Conservation (phyloP, 2,888 invertebrate genomes). For the Cremastinae sp. region DNA sequence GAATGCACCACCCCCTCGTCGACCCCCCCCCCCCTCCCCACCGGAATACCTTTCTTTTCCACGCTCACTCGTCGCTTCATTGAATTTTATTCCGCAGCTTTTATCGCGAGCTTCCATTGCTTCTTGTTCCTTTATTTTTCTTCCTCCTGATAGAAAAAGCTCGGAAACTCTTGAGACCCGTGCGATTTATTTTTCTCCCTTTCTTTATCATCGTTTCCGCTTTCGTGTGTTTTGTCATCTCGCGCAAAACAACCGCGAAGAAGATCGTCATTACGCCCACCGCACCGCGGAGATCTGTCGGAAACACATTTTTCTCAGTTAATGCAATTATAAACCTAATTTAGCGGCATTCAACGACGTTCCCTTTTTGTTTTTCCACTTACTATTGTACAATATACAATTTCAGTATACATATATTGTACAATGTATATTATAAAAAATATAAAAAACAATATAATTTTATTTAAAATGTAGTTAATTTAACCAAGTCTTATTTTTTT, state of each 20-base stretch:
- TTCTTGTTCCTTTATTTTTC: background rate
- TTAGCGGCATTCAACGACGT: too few relatives aligned
- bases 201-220: slow-evolving; percentile 6
- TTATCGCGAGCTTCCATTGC: slow-evolving; percentile 3
- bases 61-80: slow-evolving; percentile 35
- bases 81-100: slow-evolving; percentile 45
- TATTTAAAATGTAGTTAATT: too few relatives aligned
- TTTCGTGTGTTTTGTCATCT: slow-evolving; percentile 8
- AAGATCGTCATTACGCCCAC: slow-evolving; percentile 17
- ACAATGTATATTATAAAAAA: too few relatives aligned
- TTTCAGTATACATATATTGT: too few relatives aligned
- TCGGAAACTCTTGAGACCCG: background rate
- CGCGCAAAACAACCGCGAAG: background rate
- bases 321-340: too few relatives aligned
- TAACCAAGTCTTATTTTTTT: too few relatives aligned
- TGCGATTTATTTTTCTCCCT: slow-evolving; percentile 1
- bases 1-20: slow-evolving; percentile 20
- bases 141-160: slow-evolving; percentile 3
- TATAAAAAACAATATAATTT: too few relatives aligned
- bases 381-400: too few relatives aligned
- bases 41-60: slow-evolving; percentile 18
- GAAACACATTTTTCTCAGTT: background rate
- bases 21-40: too few relatives aligned
- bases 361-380: too few relatives aligned
- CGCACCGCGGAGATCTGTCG: background rate